These are phyloP conservation scores for Lophotis ruficrista DNA, from an alignment of 2,113 vertebrate species.

Conservation along the genomic window DNA sequence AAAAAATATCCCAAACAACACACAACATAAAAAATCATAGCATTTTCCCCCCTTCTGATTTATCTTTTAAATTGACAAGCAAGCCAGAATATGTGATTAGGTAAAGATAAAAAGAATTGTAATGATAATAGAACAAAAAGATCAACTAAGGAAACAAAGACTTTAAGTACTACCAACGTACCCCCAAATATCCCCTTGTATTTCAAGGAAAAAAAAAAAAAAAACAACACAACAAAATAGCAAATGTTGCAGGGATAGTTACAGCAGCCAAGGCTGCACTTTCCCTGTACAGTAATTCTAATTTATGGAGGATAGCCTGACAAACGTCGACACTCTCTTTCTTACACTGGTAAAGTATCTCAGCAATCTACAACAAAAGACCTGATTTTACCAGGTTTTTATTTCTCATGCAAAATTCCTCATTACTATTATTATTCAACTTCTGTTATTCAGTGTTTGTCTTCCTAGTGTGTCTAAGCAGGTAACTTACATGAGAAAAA, in stretches of 20 bases:
- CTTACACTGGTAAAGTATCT: slow-evolving; percentile 12
- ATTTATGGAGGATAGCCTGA: slow-evolving; percentile 39
- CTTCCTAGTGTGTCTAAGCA: slow-evolving; percentile 16
- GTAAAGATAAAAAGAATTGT: not conserved
- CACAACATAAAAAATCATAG: not conserved
- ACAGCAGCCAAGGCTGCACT: not conserved
- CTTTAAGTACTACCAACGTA: not conserved
- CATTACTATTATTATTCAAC: slow-evolving; percentile 37
- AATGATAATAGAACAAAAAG: not conserved
- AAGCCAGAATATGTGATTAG: not conserved
- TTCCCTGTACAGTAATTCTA: not conserved
- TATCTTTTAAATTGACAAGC: not conserved
- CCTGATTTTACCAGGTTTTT: slow-evolving; percentile 22
- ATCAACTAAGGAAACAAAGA: not conserved
- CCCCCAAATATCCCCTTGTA: not conserved
- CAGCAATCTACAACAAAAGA: slow-evolving; percentile 47
- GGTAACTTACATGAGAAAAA: slow-evolving; percentile 34
- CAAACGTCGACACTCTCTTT: not conserved
- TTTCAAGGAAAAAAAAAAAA: not conserved
- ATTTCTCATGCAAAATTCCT: slow-evolving; percentile 48
- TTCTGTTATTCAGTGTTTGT: slow-evolving; percentile 45
- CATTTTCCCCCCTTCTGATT: not conserved
- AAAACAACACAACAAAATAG: not conserved
- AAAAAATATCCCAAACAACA: not conserved
- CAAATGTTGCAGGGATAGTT: not conserved